Conservation (phyloP, 2,797 vertebrate genomes). For the Anomalospiza imberbis region DNA sequence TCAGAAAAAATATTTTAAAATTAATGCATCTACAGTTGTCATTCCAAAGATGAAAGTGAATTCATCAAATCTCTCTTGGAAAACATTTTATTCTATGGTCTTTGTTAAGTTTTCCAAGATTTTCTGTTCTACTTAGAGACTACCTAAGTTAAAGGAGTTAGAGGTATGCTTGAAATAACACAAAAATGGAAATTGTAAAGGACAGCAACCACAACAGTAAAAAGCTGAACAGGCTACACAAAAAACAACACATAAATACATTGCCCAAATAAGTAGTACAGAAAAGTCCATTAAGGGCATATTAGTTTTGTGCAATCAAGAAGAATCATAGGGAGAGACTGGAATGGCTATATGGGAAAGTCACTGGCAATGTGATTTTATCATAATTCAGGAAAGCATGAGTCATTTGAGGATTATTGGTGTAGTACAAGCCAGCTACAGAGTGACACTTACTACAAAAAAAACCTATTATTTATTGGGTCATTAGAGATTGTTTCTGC, state of each 20-base stretch:
- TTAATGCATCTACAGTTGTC: background rate
- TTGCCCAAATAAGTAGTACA: background rate
- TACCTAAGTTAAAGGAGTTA: background rate
- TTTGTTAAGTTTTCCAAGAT: background rate
- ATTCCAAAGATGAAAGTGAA: background rate
- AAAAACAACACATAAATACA: background rate
- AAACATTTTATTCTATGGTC: background rate
- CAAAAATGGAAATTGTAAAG: background rate
- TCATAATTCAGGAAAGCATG: background rate
- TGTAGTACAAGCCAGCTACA: background rate
- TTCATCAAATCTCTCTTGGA: background rate
- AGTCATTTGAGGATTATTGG: background rate
- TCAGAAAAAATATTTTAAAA: background rate
- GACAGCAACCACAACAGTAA: background rate
- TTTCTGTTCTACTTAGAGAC: background rate
- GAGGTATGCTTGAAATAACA: background rate
- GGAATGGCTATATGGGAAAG: background rate
- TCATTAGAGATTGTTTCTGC: background rate
- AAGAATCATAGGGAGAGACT: background rate
- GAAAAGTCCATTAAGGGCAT: background rate
- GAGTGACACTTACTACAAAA: background rate
- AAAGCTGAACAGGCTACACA: background rate
- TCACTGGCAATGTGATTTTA: background rate
- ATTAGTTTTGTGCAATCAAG: background rate
- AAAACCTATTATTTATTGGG: fast-evolving